phyloP scores from a whole-genome alignment of 2,797 vertebrate species.

The Dicrostonyx torquatus region DNA sequence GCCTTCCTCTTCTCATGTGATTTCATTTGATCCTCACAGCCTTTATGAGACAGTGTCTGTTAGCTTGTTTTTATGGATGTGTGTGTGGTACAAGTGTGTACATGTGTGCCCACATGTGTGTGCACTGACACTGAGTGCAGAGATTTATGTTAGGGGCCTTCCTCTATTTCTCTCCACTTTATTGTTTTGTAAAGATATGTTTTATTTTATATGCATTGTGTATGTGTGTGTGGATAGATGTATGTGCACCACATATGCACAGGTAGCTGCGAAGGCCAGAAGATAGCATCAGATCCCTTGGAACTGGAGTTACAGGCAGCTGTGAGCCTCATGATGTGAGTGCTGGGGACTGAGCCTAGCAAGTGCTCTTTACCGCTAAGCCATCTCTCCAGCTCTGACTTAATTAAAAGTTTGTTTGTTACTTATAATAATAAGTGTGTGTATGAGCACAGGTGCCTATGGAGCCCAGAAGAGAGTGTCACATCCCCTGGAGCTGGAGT shows the following conservation, averaged over 20 bases:
- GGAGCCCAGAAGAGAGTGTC: background rate
- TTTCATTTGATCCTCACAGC: background rate
- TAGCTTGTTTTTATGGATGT: background rate
- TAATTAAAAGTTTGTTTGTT: background rate
- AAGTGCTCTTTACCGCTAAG: background rate
- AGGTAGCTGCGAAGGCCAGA: background rate
- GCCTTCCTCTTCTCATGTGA: background rate
- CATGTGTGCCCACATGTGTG: too few species aligned
- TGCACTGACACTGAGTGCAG: background rate
- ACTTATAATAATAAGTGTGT: background rate
- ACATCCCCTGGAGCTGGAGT: background rate
- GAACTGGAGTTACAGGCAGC: background rate
- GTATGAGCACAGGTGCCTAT: background rate
- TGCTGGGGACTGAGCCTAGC: background rate
- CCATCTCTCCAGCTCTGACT: background rate
- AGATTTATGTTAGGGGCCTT: background rate
- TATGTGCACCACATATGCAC: background rate
- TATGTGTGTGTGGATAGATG: background rate
- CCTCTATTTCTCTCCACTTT: background rate
- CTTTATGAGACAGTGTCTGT: background rate
- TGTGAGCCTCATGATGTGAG: too few species aligned
- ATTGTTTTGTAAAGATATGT: background rate
- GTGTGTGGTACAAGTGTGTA: background rate
- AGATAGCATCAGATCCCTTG: background rate
- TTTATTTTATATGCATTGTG: background rate